Evolutionary conservation across 2,797 vertebrate genomes (phyloP).

Genomic region (Decapterus maruadsi): DNA sequence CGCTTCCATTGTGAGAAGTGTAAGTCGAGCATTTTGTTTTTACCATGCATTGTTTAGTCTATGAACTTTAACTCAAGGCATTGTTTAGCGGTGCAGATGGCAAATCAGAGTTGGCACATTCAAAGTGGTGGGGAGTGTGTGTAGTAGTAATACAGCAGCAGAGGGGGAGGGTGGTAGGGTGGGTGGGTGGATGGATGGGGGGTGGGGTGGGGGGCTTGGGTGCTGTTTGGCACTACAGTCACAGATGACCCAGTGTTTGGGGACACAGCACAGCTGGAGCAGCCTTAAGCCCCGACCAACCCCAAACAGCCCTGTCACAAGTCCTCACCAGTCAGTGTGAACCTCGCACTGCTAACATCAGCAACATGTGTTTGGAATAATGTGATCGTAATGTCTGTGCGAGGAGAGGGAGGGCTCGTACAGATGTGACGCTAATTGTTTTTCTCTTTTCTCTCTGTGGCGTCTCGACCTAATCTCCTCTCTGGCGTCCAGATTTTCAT

Average conservation of each 20-base stretch:
- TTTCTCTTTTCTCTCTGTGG: background rate
- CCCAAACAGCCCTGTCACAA: slow-evolving; percentile 54
- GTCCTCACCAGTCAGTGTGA: slow-evolving; percentile 55
- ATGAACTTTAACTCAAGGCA: slow-evolving; percentile 21
- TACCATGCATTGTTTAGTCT: slow-evolving; percentile 6
- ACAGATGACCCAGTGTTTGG: slow-evolving; percentile 71
- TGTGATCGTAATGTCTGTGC: slow-evolving; percentile 17
- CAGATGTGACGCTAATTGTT: slow-evolving; percentile 34
- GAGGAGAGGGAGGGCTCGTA: slow-evolving; percentile 7
- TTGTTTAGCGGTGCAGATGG: slow-evolving; percentile 30
- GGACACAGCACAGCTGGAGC: slow-evolving; percentile 72
- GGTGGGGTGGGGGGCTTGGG: slow-evolving; percentile 7
- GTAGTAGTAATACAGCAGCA: slow-evolving; percentile 39
- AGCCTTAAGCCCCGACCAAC: slow-evolving; percentile 50
- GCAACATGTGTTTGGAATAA: slow-evolving; percentile 57
- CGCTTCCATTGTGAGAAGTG: background rate
- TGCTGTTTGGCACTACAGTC: slow-evolving; percentile 27
- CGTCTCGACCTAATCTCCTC: background rate
- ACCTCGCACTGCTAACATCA: slow-evolving; percentile 54
- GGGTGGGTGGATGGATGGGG: too few relatives aligned
- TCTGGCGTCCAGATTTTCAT: background rate
- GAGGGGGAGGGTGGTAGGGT: slow-evolving; percentile 3
- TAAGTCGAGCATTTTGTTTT: slow-evolving; percentile 12
- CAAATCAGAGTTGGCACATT: slow-evolving; percentile 65
- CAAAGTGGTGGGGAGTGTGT: slow-evolving; percentile 45